A percentile compares a stretch with the other conserved stretches of the same genome.
Conservation (phyloP, 2,113 vertebrate genomes). For the Hoplias malabaricus region DNA sequence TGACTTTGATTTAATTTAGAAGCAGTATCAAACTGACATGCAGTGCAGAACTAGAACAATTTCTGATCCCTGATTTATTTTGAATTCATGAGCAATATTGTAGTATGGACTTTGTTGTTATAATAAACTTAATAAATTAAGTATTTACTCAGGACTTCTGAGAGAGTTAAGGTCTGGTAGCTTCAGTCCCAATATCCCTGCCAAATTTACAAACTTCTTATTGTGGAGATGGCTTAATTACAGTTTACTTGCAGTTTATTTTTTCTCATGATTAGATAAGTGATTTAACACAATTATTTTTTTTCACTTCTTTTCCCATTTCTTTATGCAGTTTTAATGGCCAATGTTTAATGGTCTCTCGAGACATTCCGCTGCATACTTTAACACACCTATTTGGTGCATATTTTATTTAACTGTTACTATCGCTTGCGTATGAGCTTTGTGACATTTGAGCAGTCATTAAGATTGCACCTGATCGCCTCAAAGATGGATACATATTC, state of each 20-base stretch:
- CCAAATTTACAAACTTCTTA: background rate
- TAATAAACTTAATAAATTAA: background rate
- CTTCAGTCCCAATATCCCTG: no score
- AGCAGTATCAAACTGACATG: no score
- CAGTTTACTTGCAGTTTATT: slow-evolving; percentile 5
- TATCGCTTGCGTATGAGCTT: slow-evolving; percentile 30
- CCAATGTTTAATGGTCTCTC: slow-evolving; percentile 31
- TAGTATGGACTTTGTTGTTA: background rate
- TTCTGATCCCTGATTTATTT: no score
- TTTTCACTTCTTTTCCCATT: background rate
- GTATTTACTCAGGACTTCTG: background rate
- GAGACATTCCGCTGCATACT: slow-evolving; percentile 33
- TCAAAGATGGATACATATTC: background rate
- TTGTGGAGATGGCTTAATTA: no score
- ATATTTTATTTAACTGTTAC: slow-evolving; percentile 18
- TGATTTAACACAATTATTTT: background rate
- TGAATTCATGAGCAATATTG: slow-evolving; percentile 19
- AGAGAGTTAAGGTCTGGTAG: background rate
- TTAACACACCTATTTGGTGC: slow-evolving; percentile 43
- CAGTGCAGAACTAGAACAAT: no score
- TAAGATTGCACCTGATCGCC: slow-evolving; percentile 21
- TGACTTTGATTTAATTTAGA: no score
- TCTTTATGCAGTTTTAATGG: slow-evolving; percentile 16
- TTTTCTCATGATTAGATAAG: background rate
- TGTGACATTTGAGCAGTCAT: slow-evolving; percentile 27